A percentile compares a stretch with the other conserved stretches of the same genome.
Conservation (phyloP, 2,113 vertebrate genomes). For the Myiagra hebetior region DNA sequence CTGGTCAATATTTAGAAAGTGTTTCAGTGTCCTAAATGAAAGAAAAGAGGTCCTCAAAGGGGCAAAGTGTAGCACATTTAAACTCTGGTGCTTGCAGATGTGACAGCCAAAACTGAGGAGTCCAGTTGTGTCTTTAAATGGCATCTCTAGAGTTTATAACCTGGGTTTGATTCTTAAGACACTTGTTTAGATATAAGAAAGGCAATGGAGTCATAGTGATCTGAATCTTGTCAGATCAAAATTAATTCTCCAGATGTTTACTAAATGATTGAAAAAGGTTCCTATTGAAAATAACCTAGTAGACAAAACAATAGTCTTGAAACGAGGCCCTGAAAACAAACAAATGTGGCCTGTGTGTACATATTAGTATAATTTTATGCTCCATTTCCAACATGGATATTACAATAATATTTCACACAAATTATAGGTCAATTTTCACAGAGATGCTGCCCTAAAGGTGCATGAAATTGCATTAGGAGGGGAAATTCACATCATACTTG, state of each 20-base stretch:
- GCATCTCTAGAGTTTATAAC: neutral
- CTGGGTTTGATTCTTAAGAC: neutral
- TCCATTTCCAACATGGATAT: conserved; percentile 31
- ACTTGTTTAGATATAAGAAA: neutral
- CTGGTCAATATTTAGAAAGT: neutral
- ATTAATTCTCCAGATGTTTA: neutral
- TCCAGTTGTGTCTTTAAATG: neutral
- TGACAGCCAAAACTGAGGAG: neutral
- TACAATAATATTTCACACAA: conserved; percentile 40
- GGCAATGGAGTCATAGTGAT: neutral
- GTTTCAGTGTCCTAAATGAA: neutral
- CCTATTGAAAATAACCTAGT: neutral
- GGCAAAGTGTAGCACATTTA: neutral
- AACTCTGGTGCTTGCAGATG: neutral
- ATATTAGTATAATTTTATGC: conserved; percentile 27
- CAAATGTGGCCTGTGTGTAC: neutral
- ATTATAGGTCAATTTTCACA: conserved; percentile 32
- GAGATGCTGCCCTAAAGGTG: conserved; percentile 35
- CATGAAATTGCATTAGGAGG: conserved; percentile 1
- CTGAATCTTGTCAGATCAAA: neutral
- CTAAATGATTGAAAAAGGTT: neutral
- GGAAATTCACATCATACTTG: neutral
- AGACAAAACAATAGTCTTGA: neutral
- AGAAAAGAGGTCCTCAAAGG: neutral
- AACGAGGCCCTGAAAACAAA: neutral